Percentiles rank a stretch among this genome's conserved stretches.
Conservation (phyloP, 2,888 invertebrate species). For the Stenoptilia bipunctidactyla region DNA sequence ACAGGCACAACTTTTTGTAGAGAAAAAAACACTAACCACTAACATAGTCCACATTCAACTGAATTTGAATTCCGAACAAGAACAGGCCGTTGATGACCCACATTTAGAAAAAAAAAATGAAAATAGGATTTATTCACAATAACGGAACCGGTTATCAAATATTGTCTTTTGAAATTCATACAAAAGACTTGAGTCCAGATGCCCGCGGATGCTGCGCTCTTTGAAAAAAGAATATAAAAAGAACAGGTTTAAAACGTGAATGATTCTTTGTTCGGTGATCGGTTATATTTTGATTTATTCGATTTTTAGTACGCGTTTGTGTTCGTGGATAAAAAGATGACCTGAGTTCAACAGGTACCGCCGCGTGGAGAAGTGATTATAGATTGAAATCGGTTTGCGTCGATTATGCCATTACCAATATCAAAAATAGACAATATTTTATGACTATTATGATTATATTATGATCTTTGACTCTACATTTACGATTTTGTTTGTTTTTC, state of each 20-base stretch:
- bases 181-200: conserved; percentile 53
- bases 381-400: too few relatives aligned
- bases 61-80: conserved; percentile 24
- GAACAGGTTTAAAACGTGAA: conserved; percentile 56
- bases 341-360: conserved; percentile 59
- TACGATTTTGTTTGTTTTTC: too few relatives aligned
- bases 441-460: too few relatives aligned
- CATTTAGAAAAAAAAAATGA: conserved; percentile 33
- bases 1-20: too few relatives aligned
- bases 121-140: conserved; percentile 17
- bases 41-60: conserved; percentile 31
- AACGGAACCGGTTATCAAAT: conserved; percentile 49
- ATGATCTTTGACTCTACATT: too few relatives aligned
- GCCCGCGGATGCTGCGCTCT: conserved; percentile 59
- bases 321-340: conserved; percentile 56
- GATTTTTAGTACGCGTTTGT: conserved; percentile 56
- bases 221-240: conserved; percentile 33
- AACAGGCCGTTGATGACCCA: conserved; percentile 57
- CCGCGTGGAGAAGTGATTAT: conserved; percentile 27
- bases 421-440: too few relatives aligned
- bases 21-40: conserved; percentile 16
- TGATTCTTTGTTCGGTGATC: conserved; percentile 60
- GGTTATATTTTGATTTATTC: conserved; percentile 68
- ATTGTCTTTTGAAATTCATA: conserved; percentile 48
- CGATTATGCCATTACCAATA: too few relatives aligned